phyloP scores from a whole-genome alignment of 1,140 invertebrate genomes.

The Papilio dardanus region DNA sequence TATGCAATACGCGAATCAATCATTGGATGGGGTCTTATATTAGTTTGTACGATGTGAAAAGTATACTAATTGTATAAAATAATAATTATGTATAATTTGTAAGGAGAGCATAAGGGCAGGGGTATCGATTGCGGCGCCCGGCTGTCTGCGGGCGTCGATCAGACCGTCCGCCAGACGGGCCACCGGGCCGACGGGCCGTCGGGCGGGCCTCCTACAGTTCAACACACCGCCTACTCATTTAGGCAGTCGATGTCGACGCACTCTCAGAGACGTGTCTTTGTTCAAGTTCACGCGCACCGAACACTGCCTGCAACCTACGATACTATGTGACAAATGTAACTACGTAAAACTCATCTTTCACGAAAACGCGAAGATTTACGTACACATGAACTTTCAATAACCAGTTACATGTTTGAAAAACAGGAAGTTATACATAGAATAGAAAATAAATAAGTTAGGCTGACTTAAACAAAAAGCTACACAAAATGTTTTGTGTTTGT shows the following conservation, averaged over 20 bases:
- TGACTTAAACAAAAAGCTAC: no score
- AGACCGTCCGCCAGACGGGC: slow-evolving; percentile 1
- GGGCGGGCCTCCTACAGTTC: neutral
- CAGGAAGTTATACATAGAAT: no score
- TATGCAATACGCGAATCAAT: no score
- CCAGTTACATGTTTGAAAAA: neutral
- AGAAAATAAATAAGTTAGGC: no score
- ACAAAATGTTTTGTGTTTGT: no score
- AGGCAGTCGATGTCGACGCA: neutral
- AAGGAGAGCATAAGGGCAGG: neutral
- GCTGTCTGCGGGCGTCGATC: neutral
- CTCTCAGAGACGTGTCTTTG: neutral
- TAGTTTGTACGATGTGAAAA: no score
- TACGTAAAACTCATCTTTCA: no score
- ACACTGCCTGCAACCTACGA: neutral
- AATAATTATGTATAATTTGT: neutral
- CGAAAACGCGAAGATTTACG: no score
- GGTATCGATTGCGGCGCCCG: neutral
- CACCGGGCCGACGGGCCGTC: neutral
- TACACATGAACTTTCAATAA: neutral
- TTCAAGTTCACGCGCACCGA: neutral
- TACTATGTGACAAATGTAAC: neutral
- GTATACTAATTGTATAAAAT: no score
- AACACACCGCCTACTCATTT: neutral
- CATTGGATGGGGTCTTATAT: no score